Percentiles rank a stretch among this genome's conserved stretches.
Conservation (phyloP, 2,888 invertebrate genomes). For the Melanotus villosus region DNA sequence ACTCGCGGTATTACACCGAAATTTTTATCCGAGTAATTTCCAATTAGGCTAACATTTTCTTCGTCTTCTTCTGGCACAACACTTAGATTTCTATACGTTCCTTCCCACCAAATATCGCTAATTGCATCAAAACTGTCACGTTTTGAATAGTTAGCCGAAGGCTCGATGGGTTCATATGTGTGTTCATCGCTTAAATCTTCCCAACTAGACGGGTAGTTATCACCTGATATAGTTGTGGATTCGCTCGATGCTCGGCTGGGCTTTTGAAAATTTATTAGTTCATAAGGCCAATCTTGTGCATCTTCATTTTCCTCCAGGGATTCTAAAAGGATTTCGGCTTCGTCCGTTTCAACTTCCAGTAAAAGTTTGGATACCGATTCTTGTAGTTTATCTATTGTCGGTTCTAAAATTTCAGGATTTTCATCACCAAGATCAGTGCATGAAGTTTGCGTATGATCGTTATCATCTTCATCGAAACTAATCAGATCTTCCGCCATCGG, state of each 20-base stretch:
- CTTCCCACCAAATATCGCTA: slow-evolving; percentile 66
- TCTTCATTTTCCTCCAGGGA: slow-evolving; percentile 51
- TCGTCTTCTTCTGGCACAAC: slow-evolving; percentile 68
- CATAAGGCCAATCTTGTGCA: slow-evolving; percentile 49
- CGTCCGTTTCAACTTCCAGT: slow-evolving; percentile 53
- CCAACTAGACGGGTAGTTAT: slow-evolving; percentile 53
- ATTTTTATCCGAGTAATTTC: slow-evolving; percentile 56
- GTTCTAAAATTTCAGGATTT: slow-evolving; percentile 14
- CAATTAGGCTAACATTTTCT: slow-evolving; percentile 61
- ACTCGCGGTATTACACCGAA: neutral
- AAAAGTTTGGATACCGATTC: slow-evolving; percentile 52
- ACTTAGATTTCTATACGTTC: slow-evolving; percentile 66
- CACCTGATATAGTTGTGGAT: slow-evolving; percentile 55
- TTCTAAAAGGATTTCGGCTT: slow-evolving; percentile 54
- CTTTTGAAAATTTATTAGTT: slow-evolving; percentile 52
- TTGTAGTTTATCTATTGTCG: slow-evolving; percentile 48
- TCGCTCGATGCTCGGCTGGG: slow-evolving; percentile 60
- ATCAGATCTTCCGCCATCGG: slow-evolving; percentile 36
- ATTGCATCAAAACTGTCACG: slow-evolving; percentile 5
- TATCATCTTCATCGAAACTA: slow-evolving; percentile 1
- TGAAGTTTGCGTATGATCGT: neutral
- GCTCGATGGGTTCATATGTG: slow-evolving; percentile 63
- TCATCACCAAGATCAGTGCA: slow-evolving; percentile 2
- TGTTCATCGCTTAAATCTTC: slow-evolving; percentile 54
- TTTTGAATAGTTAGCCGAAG: neutral